Percentiles rank a stretch among this genome's conserved stretches.
phyloP scores from a whole-genome alignment of 2,113 vertebrate species.

The Barbus barbus region DNA sequence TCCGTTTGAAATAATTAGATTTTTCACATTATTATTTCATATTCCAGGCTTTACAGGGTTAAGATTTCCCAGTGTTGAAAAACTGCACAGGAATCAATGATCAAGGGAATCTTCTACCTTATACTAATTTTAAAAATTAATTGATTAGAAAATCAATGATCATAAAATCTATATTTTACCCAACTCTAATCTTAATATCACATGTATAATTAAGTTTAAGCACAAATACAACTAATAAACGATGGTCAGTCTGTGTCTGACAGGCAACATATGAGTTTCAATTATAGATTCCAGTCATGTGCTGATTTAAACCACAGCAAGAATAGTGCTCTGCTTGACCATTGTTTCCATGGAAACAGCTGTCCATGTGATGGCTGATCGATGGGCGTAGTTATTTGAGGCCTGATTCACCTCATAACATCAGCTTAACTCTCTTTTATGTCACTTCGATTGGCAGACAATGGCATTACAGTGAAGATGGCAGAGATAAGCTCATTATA shows the following conservation, averaged over 20 bases:
- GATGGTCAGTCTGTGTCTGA: neutral
- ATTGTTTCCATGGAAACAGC: constrained; percentile 68
- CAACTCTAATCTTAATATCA: neutral
- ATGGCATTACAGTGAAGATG: constrained; percentile 22
- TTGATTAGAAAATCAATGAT: too few species aligned
- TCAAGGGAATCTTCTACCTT: neutral
- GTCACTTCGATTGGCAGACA: constrained; percentile 13
- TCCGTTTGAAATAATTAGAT: neutral
- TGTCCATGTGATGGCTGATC: constrained; percentile 56
- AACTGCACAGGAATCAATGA: neutral
- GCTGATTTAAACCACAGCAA: constrained; percentile 40
- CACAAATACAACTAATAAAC: neutral
- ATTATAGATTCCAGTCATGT: constrained; percentile 37
- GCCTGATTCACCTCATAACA: constrained; percentile 61
- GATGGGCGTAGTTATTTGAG: constrained; percentile 63
- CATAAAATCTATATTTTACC: neutral
- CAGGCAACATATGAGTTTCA: constrained; percentile 2
- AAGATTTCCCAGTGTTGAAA: neutral
- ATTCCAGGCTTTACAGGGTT: neutral
- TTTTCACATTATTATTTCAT: neutral
- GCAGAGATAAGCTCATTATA: constrained; percentile 16
- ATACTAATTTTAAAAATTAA: neutral
- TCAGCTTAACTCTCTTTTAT: constrained; percentile 39
- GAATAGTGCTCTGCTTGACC: constrained; percentile 57
- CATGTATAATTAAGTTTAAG: neutral